phyloP scores from a whole-genome alignment of 2,888 invertebrate species.

The Patella ulyssiponensis region DNA sequence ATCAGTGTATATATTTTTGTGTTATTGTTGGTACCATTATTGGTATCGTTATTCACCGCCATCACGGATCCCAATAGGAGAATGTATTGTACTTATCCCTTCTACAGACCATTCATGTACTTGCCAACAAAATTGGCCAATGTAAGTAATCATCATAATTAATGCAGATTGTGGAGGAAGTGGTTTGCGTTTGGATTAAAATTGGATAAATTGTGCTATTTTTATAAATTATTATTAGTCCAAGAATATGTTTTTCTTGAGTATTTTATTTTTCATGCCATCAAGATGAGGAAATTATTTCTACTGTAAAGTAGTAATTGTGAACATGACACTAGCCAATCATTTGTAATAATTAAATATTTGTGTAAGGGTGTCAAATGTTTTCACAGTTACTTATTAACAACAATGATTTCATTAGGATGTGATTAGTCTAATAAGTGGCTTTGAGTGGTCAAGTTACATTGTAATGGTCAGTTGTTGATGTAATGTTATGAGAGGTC shows the following conservation, averaged over 20 bases:
- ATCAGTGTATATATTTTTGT: not conserved
- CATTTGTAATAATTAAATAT: conserved; percentile 1
- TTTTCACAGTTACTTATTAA: not conserved
- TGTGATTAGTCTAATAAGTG: not conserved
- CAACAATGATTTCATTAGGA: conserved; percentile 7
- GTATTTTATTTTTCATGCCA: too few species aligned
- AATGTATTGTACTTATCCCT: conserved; percentile 57
- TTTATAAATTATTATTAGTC: too few species aligned
- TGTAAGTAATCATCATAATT: conserved; percentile 26
- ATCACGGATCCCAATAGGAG: conserved; percentile 39
- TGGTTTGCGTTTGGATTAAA: too few species aligned
- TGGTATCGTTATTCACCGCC: conserved; percentile 8
- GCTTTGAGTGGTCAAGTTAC: not conserved
- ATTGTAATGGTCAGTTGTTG: not conserved
- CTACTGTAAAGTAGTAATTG: not conserved
- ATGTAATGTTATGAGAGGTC: conserved; percentile 8
- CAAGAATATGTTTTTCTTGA: too few species aligned
- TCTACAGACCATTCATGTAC: conserved; percentile 56
- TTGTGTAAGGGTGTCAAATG: not conserved
- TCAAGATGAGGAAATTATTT: too few species aligned
- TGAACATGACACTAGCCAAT: not conserved
- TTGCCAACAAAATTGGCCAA: conserved; percentile 52
- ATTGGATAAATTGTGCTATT: too few species aligned
- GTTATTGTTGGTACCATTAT: not conserved
- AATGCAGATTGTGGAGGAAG: too few species aligned